Base-by-base conservation (phyloP, 2,113 vertebrate species). In the Vulpes ferrilata region DNA sequence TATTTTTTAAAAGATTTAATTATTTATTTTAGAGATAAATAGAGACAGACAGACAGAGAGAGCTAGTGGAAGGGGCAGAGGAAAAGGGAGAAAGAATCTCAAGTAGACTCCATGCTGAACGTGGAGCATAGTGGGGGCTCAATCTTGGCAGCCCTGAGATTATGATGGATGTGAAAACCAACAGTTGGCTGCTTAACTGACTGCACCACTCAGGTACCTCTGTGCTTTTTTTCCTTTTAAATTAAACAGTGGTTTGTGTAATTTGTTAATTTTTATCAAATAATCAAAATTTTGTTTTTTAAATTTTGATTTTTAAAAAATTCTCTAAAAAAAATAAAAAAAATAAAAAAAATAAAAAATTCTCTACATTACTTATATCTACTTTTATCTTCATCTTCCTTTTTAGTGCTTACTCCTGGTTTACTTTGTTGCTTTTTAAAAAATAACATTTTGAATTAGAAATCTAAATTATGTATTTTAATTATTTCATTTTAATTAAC, bases 401-500 rank as follows among this genome's bases (percentile, higher is more conserved):
- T 67, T 67, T 55, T 64, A 65, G 23, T 88, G 35, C 5, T 89
- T 93, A 32, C 8, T 83, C 89, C 17, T 93, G 23, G 20, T 78
- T 85, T 84, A 74, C 11, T 78, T 76, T 85, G 51, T 85, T 67
- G 62, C 20, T 67, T 67, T 67, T 65, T 65, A 13, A 65, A 13
- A 65, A 65, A n/a, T 59, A 69, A 5, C 4, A 32, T 6, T 95
- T 80, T 64, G 27, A 82, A 57, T 43, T 92, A 5, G 32, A 51
- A 78, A 27, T 67, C 93, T 57, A 8, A 60, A 80, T 86, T 73
- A 65, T 60, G 32, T 93, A 78, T 51, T 78, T 91, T 59, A 57
- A 38, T 88, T 67, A 12, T 93, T 93, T 88, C 7, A 78, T 69
- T 93, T 71, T 79, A 90, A 78, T 90, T 78, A 91, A 55, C 74